Percentiles rank a stretch among this genome's conserved stretches.
These are phyloP conservation scores for Clanis bilineata DNA, from an alignment of 2,888 invertebrate species.

Conservation along the genomic window DNA sequence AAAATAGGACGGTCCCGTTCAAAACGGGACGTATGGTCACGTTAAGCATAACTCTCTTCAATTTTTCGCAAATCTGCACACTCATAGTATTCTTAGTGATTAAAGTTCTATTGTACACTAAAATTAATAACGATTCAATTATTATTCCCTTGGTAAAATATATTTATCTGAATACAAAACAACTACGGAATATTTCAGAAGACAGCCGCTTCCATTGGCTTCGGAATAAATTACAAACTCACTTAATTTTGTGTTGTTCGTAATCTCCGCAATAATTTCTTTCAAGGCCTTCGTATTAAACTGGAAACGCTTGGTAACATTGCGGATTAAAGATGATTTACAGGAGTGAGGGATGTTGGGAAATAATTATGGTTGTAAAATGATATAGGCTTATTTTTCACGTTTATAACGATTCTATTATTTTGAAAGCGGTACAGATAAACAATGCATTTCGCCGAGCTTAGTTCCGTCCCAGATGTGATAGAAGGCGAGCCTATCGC, in stretches of 20 bases:
- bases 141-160: conserved; percentile 41
- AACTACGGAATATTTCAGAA: conserved; percentile 48
- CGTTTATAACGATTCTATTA: not conserved
- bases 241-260: conserved; percentile 59
- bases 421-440: not conserved
- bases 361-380: conserved; percentile 39
- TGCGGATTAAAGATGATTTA: conserved; percentile 47
- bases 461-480: too few species aligned
- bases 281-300: conserved; percentile 54
- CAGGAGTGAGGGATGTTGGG: conserved; percentile 39
- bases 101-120: conserved; percentile 21
- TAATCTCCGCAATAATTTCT: conserved; percentile 58
- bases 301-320: conserved; percentile 40
- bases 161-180: conserved; percentile 53
- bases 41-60: not conserved
- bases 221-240: conserved; percentile 59
- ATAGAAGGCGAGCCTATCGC: too few species aligned
- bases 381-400: not conserved
- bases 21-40: too few species aligned
- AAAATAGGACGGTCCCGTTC: too few species aligned
- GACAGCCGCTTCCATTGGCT: conserved; percentile 47
- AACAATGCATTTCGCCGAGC: too few species aligned
- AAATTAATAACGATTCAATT: conserved; percentile 44
- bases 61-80: not conserved
- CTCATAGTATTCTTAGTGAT: not conserved